These are phyloP conservation scores for Autographa pulchrina DNA, from an alignment of 2,888 invertebrate species.

Conservation along the genomic window DNA sequence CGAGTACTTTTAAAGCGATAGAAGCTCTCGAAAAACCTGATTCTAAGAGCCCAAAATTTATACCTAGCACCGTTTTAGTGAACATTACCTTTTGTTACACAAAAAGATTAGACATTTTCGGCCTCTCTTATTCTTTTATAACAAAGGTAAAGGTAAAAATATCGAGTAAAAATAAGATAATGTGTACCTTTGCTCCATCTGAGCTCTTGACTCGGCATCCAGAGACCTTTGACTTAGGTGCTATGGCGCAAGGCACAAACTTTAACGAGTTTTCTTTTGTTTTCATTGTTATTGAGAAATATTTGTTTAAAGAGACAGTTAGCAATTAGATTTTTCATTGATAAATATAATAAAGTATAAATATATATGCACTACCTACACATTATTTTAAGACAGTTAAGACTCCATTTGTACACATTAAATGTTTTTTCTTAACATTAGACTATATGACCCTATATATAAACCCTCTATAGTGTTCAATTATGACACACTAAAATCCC, in stretches of 20 bases:
- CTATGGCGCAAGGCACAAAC: constrained; percentile 59
- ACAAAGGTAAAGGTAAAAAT: constrained; percentile 25
- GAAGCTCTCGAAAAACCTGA: background rate
- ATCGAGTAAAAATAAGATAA: constrained; percentile 70
- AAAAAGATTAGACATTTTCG: constrained; percentile 32
- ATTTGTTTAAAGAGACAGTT: too few species aligned
- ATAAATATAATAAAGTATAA: background rate
- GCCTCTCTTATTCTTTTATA: constrained; percentile 19
- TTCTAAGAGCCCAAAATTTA: constrained; percentile 7
- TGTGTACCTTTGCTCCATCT: constrained; percentile 77
- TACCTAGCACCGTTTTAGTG: constrained; percentile 3
- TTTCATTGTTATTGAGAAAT: background rate
- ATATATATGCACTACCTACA: too few species aligned
- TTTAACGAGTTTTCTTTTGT: background rate
- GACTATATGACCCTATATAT: too few species aligned
- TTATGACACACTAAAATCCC: too few species aligned
- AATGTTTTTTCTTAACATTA: too few species aligned
- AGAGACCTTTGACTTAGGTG: constrained; percentile 66
- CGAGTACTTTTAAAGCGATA: constrained; percentile 5
- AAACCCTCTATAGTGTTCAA: too few species aligned
- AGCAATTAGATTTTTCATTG: too few species aligned
- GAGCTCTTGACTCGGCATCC: constrained; percentile 73
- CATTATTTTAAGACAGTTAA: too few species aligned
- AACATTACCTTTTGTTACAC: constrained; percentile 13
- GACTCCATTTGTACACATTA: too few species aligned